Evolutionary conservation across 2,888 invertebrate species (phyloP).

Genomic region (Tiphia femorata): DNA sequence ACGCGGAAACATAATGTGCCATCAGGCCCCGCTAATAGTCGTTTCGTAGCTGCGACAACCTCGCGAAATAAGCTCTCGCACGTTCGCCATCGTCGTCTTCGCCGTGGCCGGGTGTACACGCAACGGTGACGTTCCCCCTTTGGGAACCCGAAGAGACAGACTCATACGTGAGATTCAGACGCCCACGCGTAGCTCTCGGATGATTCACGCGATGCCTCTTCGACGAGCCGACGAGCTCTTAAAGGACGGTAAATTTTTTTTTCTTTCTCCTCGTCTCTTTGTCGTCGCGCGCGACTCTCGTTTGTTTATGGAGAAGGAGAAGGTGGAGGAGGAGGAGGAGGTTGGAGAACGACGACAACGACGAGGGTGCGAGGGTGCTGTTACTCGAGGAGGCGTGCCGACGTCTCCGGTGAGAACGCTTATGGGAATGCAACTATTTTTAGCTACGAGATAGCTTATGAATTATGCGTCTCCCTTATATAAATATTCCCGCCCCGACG

Average conservation of each 20-base stretch:
- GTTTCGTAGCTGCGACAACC: constrained; percentile 58
- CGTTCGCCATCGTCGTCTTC: background rate
- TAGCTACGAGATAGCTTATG: too few relatives aligned
- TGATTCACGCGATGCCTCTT: constrained; percentile 49
- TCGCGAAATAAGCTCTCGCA: constrained; percentile 40
- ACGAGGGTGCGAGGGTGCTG: too few relatives aligned
- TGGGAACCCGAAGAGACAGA: background rate
- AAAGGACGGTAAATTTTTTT: constrained; percentile 19
- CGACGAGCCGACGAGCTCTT: constrained; percentile 26
- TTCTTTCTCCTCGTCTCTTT: constrained; percentile 6
- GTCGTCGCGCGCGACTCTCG: background rate
- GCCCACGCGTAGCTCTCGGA: constrained; percentile 34
- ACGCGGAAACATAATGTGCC: constrained; percentile 57
- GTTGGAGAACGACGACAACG: too few relatives aligned
- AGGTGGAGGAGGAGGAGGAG: background rate
- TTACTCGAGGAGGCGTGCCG: too few relatives aligned
- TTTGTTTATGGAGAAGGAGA: constrained; percentile 6
- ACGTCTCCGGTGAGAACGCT: too few relatives aligned
- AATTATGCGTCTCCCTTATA: too few relatives aligned
- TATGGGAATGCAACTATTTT: too few relatives aligned
- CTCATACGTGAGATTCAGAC: constrained; percentile 17
- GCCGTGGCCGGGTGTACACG: constrained; percentile 9
- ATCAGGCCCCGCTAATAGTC: constrained; percentile 60
- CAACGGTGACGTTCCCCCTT: background rate
- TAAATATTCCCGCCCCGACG: too few relatives aligned